Evolutionary conservation across 2,797 vertebrate genomes (phyloP), one percentile per base, ranked within the genome.

Genomic region (Mareca strepera): DNA sequence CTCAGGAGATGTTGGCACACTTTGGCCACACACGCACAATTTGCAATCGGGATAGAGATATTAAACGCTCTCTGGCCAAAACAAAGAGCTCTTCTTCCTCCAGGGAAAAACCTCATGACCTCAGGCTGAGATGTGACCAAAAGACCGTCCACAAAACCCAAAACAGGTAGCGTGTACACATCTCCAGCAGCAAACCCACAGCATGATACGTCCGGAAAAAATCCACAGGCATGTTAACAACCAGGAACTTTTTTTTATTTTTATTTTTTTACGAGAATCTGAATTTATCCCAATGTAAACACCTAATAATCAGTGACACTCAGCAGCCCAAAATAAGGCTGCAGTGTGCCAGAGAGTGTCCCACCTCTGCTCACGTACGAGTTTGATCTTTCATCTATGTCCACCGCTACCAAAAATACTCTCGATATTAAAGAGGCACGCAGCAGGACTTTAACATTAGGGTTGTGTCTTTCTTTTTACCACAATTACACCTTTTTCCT

Each of bases 31-130:
- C 60, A 48, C 1, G 0, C 43, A 67, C 84, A 15, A 93, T 72
- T 21, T 69, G 48, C 43, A 43, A 18, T 68, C 67, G 50, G 62
- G 46, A 76, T 52, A 44, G 22, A 75, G 88, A 77, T 44, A 94
- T 75, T 46, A 91, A 91, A 86, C 0, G 11, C 18, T 56, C 13
- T 63, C 93, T 41, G 69, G 68, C 35, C 81, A 84, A 92, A 93
- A 88, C 44, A 93, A 87, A 91, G 88, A 75, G 81, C 67, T 64
- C 63, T 91, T 94, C 78, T 90, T 75, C 33, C 75, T 86, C 33
- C 6, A 0, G 37, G 59, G 82, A 33, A 76, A 89, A 85, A 59
- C 76, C 73, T 82, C 11, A 4, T 0, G 0, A 90, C 52, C 76
- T 89, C 55, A 72, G 79, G 66, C 68, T 92, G 79, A 67, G 67